A percentile compares a stretch with the other conserved stretches of the same genome.
Conservation (phyloP, 2,888 invertebrate species). For the Escarpia spicata region DNA sequence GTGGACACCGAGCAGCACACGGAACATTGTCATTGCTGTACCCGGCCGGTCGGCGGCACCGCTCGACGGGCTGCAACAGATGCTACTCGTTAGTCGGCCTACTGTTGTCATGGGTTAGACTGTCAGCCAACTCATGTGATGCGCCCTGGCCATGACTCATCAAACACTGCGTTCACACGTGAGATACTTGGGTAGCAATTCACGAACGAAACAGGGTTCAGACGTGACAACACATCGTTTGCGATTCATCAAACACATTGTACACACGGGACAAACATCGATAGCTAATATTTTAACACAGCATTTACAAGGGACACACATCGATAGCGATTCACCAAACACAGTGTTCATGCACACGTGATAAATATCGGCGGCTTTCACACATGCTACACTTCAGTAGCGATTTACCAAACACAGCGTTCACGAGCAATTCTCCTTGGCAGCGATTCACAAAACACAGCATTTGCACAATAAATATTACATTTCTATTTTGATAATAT, state of each 20-base stretch:
- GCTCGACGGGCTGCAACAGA: not conserved
- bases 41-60: too few relatives aligned
- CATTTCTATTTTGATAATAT: too few relatives aligned
- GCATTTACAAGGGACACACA: too few relatives aligned
- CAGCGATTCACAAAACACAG: not conserved
- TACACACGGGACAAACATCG: too few relatives aligned
- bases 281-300: too few relatives aligned
- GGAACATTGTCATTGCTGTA: not conserved
- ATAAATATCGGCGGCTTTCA: too few relatives aligned
- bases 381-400: too few relatives aligned
- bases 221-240: too few relatives aligned
- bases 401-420: not conserved
- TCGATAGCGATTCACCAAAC: too few relatives aligned
- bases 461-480: too few relatives aligned
- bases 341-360: too few relatives aligned
- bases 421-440: not conserved
- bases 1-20: not conserved
- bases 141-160: not conserved
- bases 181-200: not conserved
- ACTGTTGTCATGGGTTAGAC: not conserved
- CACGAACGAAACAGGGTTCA: not conserved
- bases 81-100: not conserved
- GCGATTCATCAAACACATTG: too few relatives aligned
- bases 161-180: slow-evolving; percentile 9
- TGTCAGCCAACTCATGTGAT: not conserved